Conservation (phyloP, 1,140 invertebrate genomes). For the Caerostris darwini region DNA sequence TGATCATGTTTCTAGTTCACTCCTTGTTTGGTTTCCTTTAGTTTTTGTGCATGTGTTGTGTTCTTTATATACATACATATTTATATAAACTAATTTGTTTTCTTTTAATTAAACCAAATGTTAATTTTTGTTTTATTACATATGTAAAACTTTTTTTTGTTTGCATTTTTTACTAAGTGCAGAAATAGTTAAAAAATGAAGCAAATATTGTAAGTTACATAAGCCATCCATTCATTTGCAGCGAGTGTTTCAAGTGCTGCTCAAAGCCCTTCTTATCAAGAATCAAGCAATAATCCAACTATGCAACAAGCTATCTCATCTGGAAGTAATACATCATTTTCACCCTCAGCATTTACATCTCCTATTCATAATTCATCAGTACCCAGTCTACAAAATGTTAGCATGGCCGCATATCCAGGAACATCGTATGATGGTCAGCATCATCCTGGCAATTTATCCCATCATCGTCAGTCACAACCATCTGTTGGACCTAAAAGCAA, state of each 20-base stretch:
- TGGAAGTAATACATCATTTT: conserved; percentile 62
- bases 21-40: no score
- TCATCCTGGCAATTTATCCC: conserved; percentile 17
- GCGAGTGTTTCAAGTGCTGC: conserved; percentile 49
- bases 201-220: no score
- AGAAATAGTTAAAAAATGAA: no score
- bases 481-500: conserved; percentile 6
- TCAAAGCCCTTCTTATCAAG: conserved; percentile 71
- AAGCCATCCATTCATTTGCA: not conserved
- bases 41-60: no score
- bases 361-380: conserved; percentile 65
- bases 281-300: conserved; percentile 11
- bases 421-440: conserved; percentile 62
- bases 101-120: no score
- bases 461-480: conserved; percentile 26
- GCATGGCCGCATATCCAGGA: conserved; percentile 61
- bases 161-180: no score
- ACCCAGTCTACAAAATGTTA: conserved; percentile 30
- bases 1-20: no score
- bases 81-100: no score
- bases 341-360: conserved; percentile 65
- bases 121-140: no score
- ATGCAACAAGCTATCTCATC: conserved; percentile 40
- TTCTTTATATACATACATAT: no score
- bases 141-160: no score